Evolutionary conservation across 1,140 invertebrate genomes (phyloP), one percentile per base, ranked within the genome.

Genomic region (Micrasema longulum): DNA sequence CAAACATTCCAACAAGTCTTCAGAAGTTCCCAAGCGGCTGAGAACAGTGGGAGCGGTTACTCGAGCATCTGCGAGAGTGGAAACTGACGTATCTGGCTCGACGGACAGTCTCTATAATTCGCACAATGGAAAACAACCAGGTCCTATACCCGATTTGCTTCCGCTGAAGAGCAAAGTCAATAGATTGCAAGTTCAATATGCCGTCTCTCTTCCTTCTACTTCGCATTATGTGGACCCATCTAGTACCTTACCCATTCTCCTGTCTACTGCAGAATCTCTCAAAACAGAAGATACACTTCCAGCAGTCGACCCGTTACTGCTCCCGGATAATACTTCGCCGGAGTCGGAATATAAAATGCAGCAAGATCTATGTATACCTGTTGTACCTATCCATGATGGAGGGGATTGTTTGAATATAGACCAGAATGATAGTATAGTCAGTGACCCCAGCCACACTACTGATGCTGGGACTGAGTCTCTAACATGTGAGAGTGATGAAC

Each of bases 31-130:
- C 69, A 87, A 88, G 80, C 82, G 85, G 72, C 78, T 88, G 75
- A 77, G 89, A 38, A 88, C 88, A 70, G 88, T 89, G 9, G 89
- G 89, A 52, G 89, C 89, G 53, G 87, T 90, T 10, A 90, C 89
- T 12, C 78, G 89, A 70, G 88, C 88, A 1, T 87, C 88, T 36
- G 83, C 88, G 6, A 81, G 80, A 75, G 81, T 78, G 35, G 83
- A 84, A 20, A 69, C 68, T 11, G 68, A 69, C 31, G 36, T 53
- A 11, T 14, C 20, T 22, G 20, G 2, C 7, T 11, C 38, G 1
- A 12, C 16, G n/a, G 41, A 60, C 11, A 57, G 20, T 53, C 16
- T 11, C 26, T 38, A 60, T 6, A 66, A 53, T 67, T 41, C 22
- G n/a, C 69, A 70, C 14, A 57, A 76, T 36, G 77, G 69, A 64